phyloP scores from a whole-genome alignment of 2,888 invertebrate genomes.

The Diaperis boleti region DNA sequence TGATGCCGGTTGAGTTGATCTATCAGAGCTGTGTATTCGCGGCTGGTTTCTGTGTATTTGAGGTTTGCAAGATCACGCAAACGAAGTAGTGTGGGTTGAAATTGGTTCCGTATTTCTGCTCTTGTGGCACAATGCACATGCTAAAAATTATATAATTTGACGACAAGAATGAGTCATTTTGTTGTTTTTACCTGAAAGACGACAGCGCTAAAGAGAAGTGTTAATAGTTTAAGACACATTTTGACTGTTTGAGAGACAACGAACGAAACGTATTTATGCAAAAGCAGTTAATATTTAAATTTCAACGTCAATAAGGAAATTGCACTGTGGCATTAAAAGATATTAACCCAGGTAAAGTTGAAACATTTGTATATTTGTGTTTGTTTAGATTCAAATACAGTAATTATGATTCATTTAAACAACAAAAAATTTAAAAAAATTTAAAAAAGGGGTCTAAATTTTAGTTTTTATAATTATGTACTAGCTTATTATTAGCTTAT shows the following conservation, averaged over 20 bases:
- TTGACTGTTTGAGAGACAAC: background rate
- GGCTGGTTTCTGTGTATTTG: background rate
- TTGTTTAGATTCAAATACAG: constrained; percentile 18
- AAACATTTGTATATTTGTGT: background rate
- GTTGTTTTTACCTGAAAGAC: background rate
- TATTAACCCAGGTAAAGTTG: constrained; percentile 1
- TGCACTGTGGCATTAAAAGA: no score
- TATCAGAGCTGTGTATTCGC: background rate
- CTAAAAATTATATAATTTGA: background rate
- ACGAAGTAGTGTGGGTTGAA: background rate
- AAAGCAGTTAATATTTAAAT: no score
- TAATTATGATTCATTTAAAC: background rate
- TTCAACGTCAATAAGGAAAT: no score
- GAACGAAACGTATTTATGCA: no score
- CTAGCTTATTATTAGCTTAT: no score
- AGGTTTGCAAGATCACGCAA: background rate
- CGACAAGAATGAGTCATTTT: background rate
- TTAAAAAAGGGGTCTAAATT: no score
- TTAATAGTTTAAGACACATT: background rate
- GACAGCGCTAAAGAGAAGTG: background rate
- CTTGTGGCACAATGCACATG: background rate
- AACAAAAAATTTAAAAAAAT: no score
- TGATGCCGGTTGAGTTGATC: background rate
- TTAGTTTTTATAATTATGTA: no score
- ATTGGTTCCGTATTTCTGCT: background rate